Percentiles rank a stretch among this genome's conserved stretches.
Conservation (phyloP, 2,797 vertebrate genomes). For the Sebastes minor region DNA sequence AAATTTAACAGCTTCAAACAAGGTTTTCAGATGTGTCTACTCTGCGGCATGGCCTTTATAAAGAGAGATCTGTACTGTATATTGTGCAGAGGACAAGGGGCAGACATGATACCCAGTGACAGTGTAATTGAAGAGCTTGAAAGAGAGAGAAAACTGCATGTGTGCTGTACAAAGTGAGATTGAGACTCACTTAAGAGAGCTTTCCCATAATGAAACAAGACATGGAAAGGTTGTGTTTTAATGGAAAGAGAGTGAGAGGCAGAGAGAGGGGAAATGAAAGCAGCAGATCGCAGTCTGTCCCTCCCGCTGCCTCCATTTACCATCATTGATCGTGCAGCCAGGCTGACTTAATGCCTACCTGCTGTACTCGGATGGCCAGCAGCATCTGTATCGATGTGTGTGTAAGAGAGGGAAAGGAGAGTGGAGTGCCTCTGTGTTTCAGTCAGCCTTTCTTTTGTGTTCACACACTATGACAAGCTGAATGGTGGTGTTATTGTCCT, state of each 20-base stretch:
- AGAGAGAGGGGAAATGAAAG: constrained; percentile 39
- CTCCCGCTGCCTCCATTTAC: constrained; percentile 71
- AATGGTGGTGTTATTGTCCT: constrained; percentile 11
- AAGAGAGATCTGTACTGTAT: background rate
- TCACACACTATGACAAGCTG: background rate
- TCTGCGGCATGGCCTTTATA: background rate
- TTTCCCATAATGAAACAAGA: constrained; percentile 59
- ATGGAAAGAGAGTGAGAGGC: constrained; percentile 7
- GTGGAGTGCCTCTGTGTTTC: background rate
- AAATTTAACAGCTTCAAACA: background rate
- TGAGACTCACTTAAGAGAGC: constrained; percentile 50
- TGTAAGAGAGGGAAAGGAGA: constrained; percentile 13
- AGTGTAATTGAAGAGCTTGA: constrained; percentile 22
- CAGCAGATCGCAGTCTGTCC: constrained; percentile 54
- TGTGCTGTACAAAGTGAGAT: constrained; percentile 36
- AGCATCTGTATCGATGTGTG: constrained; percentile 36
- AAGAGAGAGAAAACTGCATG: constrained; percentile 28
- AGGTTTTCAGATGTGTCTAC: background rate
- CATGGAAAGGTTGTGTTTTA: constrained; percentile 52
- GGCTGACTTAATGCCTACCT: constrained; percentile 69
- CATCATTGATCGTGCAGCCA: constrained; percentile 66
- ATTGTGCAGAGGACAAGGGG: background rate
- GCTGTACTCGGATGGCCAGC: constrained; percentile 54
- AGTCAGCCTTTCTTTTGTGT: constrained; percentile 20
- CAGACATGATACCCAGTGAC: constrained; percentile 6